Base-by-base conservation (phyloP, 2,797 vertebrate species). In the Myotis vivesi region DNA sequence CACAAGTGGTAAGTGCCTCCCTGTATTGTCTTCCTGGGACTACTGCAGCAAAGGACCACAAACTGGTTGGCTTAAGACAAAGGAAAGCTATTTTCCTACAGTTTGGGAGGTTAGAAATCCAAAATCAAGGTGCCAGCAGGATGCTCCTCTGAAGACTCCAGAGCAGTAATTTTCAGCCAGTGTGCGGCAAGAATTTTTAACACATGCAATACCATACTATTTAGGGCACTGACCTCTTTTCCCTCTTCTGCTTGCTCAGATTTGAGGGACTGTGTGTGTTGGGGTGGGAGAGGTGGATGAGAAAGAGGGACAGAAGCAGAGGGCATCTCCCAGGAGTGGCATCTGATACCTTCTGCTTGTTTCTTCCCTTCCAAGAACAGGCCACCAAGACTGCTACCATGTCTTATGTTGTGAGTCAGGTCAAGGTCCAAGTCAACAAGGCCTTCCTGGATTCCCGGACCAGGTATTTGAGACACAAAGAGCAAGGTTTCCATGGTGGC, bases 381-480 rank as follows among this genome's bases (percentile, higher is more conserved):
- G 11, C n/a, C n/a, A 17, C 30, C 41, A 46, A 2, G 6, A 41
- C 46, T 3, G 11, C 68, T 19, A 10, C 33, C 87, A 92, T 97
- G 69, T 71, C 64, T 1, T 57, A 92, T 0, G 17, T 92, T 16
- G 97, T 97, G 90, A 92, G 30, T n/a, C 87, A 97, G 41, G 94
- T 75, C 94, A 97, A 96, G 82, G 71, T 20, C 38, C 82, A 62
- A 72, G 96, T 97, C 66, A 84, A 96, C 93, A 96, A 96, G 73
- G 96, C 96, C 75, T 97, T 97, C 88, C 88, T 97, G 94, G 96
- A 97, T 22, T 97, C 96, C 92, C 85, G 96, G 85, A 82, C 36
- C 90, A 96, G 93, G 96, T 97, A 86, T 0, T 81, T 79, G 41
- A 77, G 17, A 77, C 5, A 20, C 49, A 36, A 83, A 64, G 66